Conservation (phyloP, 2,888 invertebrate species). For the Temnothorax unifasciatus region DNA sequence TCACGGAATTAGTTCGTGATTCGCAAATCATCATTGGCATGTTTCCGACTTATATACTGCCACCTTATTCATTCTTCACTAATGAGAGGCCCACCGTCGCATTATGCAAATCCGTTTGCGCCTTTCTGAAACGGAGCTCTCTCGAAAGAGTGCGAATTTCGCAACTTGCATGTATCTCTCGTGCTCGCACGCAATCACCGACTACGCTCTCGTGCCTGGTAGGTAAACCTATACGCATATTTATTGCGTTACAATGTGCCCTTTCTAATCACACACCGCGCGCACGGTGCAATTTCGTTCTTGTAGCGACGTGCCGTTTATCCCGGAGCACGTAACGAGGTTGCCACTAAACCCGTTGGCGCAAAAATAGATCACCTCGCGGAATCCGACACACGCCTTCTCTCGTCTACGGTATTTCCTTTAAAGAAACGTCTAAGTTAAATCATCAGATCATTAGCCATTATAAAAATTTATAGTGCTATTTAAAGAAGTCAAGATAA, state of each 20-base stretch:
- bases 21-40: background rate
- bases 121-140: slow-evolving; percentile 50
- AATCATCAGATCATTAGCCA: background rate
- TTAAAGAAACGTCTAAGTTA: slow-evolving; percentile 25
- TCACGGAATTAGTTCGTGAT: slow-evolving; percentile 5
- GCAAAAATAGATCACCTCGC: slow-evolving; percentile 26
- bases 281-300: slow-evolving; percentile 44
- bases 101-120: slow-evolving; percentile 48
- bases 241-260: slow-evolving; percentile 56
- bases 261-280: slow-evolving; percentile 50
- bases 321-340: slow-evolving; percentile 35
- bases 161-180: slow-evolving; percentile 48
- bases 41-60: background rate
- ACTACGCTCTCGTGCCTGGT: slow-evolving; percentile 29
- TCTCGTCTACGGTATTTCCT: slow-evolving; percentile 9
- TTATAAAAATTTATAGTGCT: background rate
- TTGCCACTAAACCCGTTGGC: slow-evolving; percentile 32
- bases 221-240: slow-evolving; percentile 58
- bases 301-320: slow-evolving; percentile 39
- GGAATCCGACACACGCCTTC: slow-evolving; percentile 12
- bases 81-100: slow-evolving; percentile 22
- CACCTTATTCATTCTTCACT: background rate
- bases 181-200: slow-evolving; percentile 49
- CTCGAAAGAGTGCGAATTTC: slow-evolving; percentile 52
- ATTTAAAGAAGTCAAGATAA: background rate